These are phyloP conservation scores for Heliconius charithonia DNA, from an alignment of 2,888 invertebrate genomes.

Conservation along the genomic window DNA sequence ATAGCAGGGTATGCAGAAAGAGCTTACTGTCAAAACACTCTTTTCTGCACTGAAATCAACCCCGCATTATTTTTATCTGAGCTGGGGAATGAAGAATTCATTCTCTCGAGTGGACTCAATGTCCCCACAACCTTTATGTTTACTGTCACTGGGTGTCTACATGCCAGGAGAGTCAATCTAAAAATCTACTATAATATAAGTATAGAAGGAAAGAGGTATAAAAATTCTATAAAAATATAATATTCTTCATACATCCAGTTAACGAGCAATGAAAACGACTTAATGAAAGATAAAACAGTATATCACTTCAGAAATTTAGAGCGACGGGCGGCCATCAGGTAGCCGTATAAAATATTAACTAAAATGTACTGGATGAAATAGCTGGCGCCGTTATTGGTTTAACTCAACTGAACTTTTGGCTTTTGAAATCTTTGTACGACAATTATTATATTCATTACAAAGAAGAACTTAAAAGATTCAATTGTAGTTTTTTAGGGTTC, in stretches of 20 bases:
- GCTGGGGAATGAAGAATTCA: too few relatives aligned
- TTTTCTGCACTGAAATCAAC: too few relatives aligned
- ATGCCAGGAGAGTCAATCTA: too few relatives aligned
- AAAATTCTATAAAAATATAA: background rate
- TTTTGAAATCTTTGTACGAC: background rate
- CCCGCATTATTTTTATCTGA: too few relatives aligned
- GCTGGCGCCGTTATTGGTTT: conserved; percentile 56
- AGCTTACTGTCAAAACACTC: too few relatives aligned
- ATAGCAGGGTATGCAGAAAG: too few relatives aligned
- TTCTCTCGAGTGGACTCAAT: too few relatives aligned
- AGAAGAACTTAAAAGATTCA: background rate
- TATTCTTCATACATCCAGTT: conserved; percentile 4
- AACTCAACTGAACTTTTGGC: conserved; percentile 40
- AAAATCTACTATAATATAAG: too few relatives aligned
- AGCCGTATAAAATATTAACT: conserved; percentile 67
- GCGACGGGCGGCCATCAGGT: conserved; percentile 47
- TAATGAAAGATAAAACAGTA: conserved; percentile 17
- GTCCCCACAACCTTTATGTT: too few relatives aligned
- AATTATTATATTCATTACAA: background rate
- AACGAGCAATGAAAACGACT: conserved; percentile 16
- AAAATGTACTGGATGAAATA: conserved; percentile 65
- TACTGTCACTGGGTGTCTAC: too few relatives aligned
- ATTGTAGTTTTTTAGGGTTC: too few relatives aligned
- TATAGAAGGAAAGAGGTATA: too few relatives aligned
- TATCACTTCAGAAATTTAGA: conserved; percentile 57